Evolutionary conservation across 1,140 invertebrate species (phyloP).

Genomic region (Ceratosolen fusciceps): DNA sequence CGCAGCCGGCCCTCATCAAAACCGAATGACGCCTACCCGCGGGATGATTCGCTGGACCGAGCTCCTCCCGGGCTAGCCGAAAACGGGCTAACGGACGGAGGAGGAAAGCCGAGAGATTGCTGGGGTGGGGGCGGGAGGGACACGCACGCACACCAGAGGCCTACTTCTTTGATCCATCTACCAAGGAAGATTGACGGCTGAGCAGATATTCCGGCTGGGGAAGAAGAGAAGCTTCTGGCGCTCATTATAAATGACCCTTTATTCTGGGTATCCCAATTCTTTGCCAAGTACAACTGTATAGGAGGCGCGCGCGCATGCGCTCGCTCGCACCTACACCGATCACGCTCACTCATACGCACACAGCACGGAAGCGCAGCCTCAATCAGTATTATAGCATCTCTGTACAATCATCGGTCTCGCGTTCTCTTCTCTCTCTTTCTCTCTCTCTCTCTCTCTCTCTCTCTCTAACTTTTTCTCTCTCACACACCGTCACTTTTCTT

Average conservation of each 20-base stretch:
- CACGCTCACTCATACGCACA: background rate
- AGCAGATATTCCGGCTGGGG: too few relatives aligned
- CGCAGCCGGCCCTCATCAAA: slow-evolving; percentile 58
- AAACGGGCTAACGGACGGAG: slow-evolving; percentile 11
- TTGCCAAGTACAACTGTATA: too few relatives aligned
- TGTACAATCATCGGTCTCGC: slow-evolving; percentile 37
- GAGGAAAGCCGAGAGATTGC: background rate
- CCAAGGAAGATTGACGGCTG: slow-evolving; percentile 9
- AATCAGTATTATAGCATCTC: slow-evolving; percentile 68
- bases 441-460: slow-evolving; percentile 29
- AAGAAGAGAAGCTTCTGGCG: background rate
- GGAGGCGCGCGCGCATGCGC: too few relatives aligned
- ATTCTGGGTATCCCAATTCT: background rate
- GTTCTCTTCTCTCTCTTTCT: background rate
- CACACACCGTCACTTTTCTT: slow-evolving; percentile 32
- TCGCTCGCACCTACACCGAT: background rate
- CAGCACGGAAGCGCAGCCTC: slow-evolving; percentile 53
- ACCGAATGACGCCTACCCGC: slow-evolving; percentile 63
- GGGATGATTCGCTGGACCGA: slow-evolving; percentile 41
- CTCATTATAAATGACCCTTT: background rate
- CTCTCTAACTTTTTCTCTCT: slow-evolving; percentile 8
- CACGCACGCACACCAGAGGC: too few relatives aligned
- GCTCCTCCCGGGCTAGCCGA: slow-evolving; percentile 35
- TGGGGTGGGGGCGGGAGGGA: background rate
- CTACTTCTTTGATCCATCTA: background rate